Percentiles rank a stretch among this genome's conserved stretches.
phyloP scores from a whole-genome alignment of 2,113 vertebrate species.

The Oxyura jamaicensis region DNA sequence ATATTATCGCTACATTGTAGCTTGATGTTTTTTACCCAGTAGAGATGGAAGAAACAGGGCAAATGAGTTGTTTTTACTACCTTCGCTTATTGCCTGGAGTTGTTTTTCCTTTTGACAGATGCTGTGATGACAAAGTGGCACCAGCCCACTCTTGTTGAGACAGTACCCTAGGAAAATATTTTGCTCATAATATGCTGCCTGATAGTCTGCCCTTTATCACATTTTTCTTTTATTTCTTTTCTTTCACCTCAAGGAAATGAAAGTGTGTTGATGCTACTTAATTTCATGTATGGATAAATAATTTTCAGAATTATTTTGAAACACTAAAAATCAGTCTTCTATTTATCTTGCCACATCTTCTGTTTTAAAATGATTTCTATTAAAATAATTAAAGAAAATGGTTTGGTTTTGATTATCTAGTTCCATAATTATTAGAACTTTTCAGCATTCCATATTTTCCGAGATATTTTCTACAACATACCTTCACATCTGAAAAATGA shows the following conservation, averaged over 20 bases:
- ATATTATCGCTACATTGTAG: slow-evolving; percentile 33
- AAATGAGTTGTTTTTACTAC: slow-evolving; percentile 32
- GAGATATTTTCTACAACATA: not conserved
- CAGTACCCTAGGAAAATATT: not conserved
- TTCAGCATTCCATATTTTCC: not conserved
- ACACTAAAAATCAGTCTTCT: not conserved
- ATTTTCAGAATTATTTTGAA: not conserved
- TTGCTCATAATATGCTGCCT: slow-evolving; percentile 4
- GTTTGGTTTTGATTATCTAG: not conserved
- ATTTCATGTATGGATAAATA: not conserved
- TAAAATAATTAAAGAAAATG: not conserved
- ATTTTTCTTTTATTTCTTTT: slow-evolving; percentile 40
- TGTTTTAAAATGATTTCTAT: not conserved
- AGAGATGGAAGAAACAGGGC: slow-evolving; percentile 9
- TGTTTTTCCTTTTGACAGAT: slow-evolving; percentile 53
- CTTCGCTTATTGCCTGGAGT: slow-evolving; percentile 19
- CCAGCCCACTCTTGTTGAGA: not conserved
- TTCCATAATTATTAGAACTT: not conserved
- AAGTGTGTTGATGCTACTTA: not conserved
- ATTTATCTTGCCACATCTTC: not conserved
- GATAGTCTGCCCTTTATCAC: slow-evolving; percentile 24
- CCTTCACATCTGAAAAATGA: not conserved
- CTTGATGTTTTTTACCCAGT: not conserved
- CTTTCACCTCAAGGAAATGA: not conserved
- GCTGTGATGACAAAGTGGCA: slow-evolving; percentile 38